phyloP scores from a whole-genome alignment of 1,140 invertebrate genomes.

The Drosophila persimilis region DNA sequence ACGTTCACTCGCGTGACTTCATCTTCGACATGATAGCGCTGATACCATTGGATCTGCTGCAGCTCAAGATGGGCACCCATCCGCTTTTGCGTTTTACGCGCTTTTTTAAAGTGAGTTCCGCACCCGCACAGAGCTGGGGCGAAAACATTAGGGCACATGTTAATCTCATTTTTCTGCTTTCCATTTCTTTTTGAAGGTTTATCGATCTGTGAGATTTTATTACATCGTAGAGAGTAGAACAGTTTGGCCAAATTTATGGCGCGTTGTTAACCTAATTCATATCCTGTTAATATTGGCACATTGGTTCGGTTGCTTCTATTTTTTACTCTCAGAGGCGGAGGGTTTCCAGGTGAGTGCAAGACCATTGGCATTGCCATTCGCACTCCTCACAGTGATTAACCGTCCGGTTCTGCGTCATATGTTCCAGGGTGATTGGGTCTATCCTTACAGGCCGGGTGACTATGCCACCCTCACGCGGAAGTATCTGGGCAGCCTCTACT shows the following conservation, averaged over 20 bases:
- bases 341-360: slow-evolving; percentile 87
- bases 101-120: slow-evolving; percentile 88
- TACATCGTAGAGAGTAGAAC: slow-evolving; percentile 98
- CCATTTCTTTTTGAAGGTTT: slow-evolving; percentile 86
- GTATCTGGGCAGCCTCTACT: slow-evolving; percentile 96
- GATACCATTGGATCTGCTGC: slow-evolving; percentile 93
- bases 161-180: neutral
- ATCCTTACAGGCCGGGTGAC: slow-evolving; percentile 93
- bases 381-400: neutral
- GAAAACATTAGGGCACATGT: too few relatives aligned
- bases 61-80: slow-evolving; percentile 90
- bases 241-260: slow-evolving; percentile 97
- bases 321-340: slow-evolving; percentile 95
- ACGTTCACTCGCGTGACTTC: slow-evolving; percentile 93
- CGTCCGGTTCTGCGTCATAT: neutral
- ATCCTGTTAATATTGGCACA: slow-evolving; percentile 97
- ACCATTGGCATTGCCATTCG: too few relatives aligned
- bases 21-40: slow-evolving; percentile 92
- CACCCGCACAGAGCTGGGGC: too few relatives aligned
- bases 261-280: slow-evolving; percentile 97
- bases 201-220: slow-evolving; percentile 95
- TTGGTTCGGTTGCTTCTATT: slow-evolving; percentile 99
- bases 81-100: slow-evolving; percentile 92
- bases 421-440: slow-evolving; percentile 93
- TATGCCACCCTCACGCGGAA: slow-evolving; percentile 94